Percentiles rank a stretch among this genome's conserved stretches.
phyloP scores from a whole-genome alignment of 2,888 invertebrate genomes.

The Caenorhabditis macrosperma region DNA sequence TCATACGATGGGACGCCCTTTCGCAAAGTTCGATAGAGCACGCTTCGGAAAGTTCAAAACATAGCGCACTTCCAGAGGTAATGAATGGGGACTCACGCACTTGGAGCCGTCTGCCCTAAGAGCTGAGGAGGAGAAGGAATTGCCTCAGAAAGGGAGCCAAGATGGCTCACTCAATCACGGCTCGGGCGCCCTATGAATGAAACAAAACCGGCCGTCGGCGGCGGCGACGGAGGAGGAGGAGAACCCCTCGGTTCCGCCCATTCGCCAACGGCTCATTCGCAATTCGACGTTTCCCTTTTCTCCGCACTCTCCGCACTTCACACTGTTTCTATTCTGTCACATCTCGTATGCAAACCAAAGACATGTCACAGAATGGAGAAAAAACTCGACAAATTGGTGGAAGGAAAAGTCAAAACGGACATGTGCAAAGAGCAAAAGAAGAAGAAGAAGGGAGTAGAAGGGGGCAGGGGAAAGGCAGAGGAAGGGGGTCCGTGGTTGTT shows the following conservation, averaged over 20 bases:
- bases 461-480: neutral
- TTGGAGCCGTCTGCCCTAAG: too few species aligned
- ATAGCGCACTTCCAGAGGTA: too few species aligned
- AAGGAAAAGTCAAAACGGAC: conserved; percentile 26
- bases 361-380: conserved; percentile 25
- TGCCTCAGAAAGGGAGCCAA: too few species aligned
- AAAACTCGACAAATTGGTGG: conserved; percentile 40
- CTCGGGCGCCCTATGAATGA: neutral
- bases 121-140: too few species aligned
- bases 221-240: too few species aligned
- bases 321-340: conserved; percentile 22
- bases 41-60: too few species aligned
- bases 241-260: neutral
- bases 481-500: neutral
- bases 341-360: conserved; percentile 45
- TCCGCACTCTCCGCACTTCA: neutral
- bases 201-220: too few species aligned
- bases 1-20: too few species aligned
- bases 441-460: neutral
- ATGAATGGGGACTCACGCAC: too few species aligned
- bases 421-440: conserved; percentile 23
- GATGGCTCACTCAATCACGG: neutral
- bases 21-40: too few species aligned
- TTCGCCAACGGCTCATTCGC: conserved; percentile 18
- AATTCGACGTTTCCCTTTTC: conserved; percentile 27